Evolutionary conservation across 2,797 vertebrate genomes (phyloP).

Genomic region (Sebastiscus albofasciatus): DNA sequence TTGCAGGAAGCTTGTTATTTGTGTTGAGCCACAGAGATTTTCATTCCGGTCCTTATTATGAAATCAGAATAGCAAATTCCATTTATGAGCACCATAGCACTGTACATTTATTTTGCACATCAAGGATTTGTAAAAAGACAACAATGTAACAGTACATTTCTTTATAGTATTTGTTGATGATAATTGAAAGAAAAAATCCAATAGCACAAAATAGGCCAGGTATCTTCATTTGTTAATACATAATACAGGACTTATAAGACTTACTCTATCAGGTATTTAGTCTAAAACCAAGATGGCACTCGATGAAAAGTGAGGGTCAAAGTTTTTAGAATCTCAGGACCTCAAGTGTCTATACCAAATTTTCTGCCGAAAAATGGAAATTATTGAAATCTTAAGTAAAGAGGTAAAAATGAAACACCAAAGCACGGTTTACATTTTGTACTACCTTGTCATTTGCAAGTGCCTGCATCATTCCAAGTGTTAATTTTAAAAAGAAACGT

Average conservation of each 20-base stretch:
- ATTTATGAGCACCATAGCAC: background rate
- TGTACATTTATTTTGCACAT: background rate
- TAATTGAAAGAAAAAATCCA: background rate
- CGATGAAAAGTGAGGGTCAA: background rate
- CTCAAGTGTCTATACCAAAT: background rate
- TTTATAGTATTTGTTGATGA: background rate
- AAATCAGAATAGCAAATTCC: conserved; percentile 4
- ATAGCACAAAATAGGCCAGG: background rate
- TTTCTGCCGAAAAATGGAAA: too few relatives aligned
- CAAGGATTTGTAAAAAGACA: background rate
- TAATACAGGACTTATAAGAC: background rate
- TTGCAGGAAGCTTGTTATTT: conserved; percentile 52
- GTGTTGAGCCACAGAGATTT: conserved; percentile 19
- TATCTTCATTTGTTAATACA: background rate
- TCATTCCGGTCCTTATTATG: background rate
- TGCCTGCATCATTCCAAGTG: too few relatives aligned
- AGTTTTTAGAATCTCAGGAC: background rate
- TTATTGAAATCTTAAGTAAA: too few relatives aligned
- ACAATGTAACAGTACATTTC: background rate
- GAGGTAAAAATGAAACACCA: too few relatives aligned
- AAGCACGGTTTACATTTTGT: too few relatives aligned
- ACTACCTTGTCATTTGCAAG: too few relatives aligned
- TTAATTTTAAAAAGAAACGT: too few relatives aligned
- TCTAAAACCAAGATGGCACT: background rate
- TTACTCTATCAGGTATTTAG: background rate